Conservation (phyloP, 53 echinoderm and acorn worm species). For the Pentamera pediparva region DNA sequence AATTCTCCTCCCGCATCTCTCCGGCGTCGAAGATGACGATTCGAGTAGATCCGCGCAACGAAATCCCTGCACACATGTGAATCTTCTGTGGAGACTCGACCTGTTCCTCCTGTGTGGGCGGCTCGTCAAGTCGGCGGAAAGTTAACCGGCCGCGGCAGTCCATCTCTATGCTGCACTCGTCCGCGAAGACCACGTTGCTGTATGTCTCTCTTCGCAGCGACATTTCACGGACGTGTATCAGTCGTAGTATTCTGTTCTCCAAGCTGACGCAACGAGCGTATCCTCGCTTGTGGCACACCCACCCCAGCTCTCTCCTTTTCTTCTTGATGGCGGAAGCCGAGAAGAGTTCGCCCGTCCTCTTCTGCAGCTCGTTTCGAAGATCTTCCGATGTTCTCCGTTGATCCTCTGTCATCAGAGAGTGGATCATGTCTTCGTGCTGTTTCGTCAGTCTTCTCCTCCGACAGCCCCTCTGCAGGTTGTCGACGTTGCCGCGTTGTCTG, state of each 20-base stretch:
- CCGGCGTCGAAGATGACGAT: constrained; percentile 52
- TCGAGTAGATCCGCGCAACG: constrained; percentile 29
- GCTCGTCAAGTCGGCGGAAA: not conserved
- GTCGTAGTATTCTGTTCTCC: not conserved
- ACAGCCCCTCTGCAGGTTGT: not conserved
- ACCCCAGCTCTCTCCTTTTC: not conserved
- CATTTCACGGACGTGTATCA: not conserved
- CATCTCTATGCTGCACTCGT: constrained; percentile 13
- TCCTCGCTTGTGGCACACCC: not conserved
- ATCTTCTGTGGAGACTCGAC: constrained; percentile 23
- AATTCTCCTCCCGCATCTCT: constrained; percentile 58
- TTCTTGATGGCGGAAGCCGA: not conserved
- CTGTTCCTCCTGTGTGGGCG: not conserved
- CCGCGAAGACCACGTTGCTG: constrained; percentile 24
- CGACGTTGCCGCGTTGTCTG: not conserved
- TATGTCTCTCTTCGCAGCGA: not conserved
- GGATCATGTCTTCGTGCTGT: not conserved
- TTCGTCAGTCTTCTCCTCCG: not conserved
- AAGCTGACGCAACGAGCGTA: not conserved
- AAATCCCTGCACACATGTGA: constrained; percentile 60
- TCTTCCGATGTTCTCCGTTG: not conserved
- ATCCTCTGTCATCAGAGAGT: not conserved
- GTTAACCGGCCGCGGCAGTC: constrained; percentile 5
- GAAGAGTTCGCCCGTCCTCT: not conserved
- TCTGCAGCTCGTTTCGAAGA: not conserved